A percentile compares a stretch with the other conserved stretches of the same genome.
Evolutionary conservation across 2,888 invertebrate genomes (phyloP).

Genomic region (Scaptomyza tumidula): DNA sequence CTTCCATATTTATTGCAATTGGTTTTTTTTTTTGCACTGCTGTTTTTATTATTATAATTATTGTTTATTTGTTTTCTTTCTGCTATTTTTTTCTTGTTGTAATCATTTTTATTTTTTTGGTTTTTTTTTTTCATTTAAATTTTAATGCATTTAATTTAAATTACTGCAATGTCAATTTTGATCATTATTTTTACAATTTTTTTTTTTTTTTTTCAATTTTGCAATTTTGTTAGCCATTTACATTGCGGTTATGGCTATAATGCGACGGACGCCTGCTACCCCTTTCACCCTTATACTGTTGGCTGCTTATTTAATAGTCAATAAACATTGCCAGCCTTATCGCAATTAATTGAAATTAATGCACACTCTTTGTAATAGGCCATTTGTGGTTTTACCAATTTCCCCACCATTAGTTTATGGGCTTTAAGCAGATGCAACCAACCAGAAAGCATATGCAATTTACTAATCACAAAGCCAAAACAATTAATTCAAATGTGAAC

Average conservation of each 20-base stretch:
- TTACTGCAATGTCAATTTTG: slow-evolving; percentile 68
- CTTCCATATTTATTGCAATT: slow-evolving; percentile 74
- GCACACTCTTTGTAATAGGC: slow-evolving; percentile 52
- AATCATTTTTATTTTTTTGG: slow-evolving; percentile 13
- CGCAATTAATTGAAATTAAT: slow-evolving; percentile 77
- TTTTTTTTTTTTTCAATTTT: slow-evolving; percentile 34
- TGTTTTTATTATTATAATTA: slow-evolving; percentile 59
- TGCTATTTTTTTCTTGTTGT: slow-evolving; percentile 8
- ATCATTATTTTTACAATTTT: slow-evolving; percentile 54
- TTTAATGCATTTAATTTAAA: slow-evolving; percentile 77
- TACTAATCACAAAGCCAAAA: not conserved
- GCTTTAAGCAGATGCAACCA: not conserved
- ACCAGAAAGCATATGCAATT: not conserved
- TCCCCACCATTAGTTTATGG: not conserved
- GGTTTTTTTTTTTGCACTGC: slow-evolving; percentile 27
- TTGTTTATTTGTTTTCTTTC: slow-evolving; percentile 60
- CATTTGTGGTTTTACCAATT: slow-evolving; percentile 46
- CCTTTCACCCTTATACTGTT: not conserved
- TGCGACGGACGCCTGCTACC: not conserved
- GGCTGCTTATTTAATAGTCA: slow-evolving; percentile 66
- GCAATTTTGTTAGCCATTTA: slow-evolving; percentile 55
- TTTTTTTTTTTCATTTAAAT: slow-evolving; percentile 54
- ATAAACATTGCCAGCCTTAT: slow-evolving; percentile 71
- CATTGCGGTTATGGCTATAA: slow-evolving; percentile 48
- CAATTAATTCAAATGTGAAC: slow-evolving; percentile 20